Evolutionary conservation across 2,888 invertebrate species (phyloP), one percentile per base, ranked within the genome.

Genomic region (Tryphoninae sp.): DNA sequence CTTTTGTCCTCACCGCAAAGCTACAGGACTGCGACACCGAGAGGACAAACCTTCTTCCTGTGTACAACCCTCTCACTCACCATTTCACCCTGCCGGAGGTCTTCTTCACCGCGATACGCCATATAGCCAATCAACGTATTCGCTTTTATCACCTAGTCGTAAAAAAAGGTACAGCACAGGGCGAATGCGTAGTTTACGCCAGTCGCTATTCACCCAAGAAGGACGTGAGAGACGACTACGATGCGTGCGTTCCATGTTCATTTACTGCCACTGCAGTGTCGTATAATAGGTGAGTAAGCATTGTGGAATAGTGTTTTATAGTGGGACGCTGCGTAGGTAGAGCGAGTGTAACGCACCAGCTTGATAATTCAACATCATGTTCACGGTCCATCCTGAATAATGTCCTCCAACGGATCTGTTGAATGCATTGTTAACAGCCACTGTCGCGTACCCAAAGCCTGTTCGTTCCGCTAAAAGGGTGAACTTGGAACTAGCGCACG

Each of bases 51-150:
- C 55, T 81, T 11, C 42, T 22, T 65, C 64, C 73, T 23, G 59
- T 49, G 6, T 33, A 33, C 33, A 33, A 33, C 55, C 58, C 26
- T 45, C 40, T 16, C 16, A 65, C 74, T 11, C 40, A 26, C 49
- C 33, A 33, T 49, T 64, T 55, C 68, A 49, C 19, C 16, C 77
- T 61, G n/a, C 16, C 33, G 26, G 53, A 81, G 59, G 65, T 69
- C 33, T 4, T 33, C 33, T 69, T 23, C 33, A 61, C 65, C 53
- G 61, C 73, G 33, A 33, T 33, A 33, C 33, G 33, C 42, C 72
- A 40, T 58, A 78, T 55, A 71, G 81, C 81, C 81, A 78, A 81
- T 81, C 81, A 81, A 75, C 78, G 69, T 51, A 67, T 77, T 64
- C 40, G 61, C 75, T 81, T 81, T 81, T 81, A 81, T 78, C 45